A percentile compares a stretch with the other conserved stretches of the same genome.
Conservation (phyloP, 2,888 invertebrate species). For the Danaus chrysippus region DNA sequence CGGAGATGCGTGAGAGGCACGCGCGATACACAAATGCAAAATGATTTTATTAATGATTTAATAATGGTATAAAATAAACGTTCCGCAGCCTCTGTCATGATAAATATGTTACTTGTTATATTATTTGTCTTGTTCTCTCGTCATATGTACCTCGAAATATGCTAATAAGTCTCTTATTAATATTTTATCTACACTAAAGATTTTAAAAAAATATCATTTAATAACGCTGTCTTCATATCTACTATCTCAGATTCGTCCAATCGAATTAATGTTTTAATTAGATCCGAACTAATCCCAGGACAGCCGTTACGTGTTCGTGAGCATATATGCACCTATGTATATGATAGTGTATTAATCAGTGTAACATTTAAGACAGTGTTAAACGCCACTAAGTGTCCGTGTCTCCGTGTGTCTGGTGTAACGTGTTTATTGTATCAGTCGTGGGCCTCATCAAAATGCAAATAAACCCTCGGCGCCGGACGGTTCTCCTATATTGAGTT, state of each 20-base stretch:
- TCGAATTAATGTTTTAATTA: too few species aligned
- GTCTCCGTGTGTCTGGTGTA: conserved; percentile 35
- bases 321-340: too few species aligned
- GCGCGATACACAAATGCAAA: conserved; percentile 49
- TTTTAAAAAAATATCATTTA: too few species aligned
- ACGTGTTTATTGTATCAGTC: conserved; percentile 77
- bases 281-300: too few species aligned
- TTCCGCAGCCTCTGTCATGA: not conserved
- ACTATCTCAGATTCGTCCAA: too few species aligned
- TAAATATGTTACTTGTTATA: too few species aligned
- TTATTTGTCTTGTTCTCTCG: too few species aligned
- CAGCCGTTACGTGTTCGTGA: too few species aligned
- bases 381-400: conserved; percentile 48
- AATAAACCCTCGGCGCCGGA: conserved; percentile 66
- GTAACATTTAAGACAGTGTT: conserved; percentile 52
- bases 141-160: too few species aligned
- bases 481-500: conserved; percentile 72
- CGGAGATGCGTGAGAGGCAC: conserved; percentile 65
- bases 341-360: conserved; percentile 22
- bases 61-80: conserved; percentile 49
- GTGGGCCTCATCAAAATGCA: conserved; percentile 78
- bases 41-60: conserved; percentile 34
- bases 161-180: too few species aligned
- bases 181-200: too few species aligned
- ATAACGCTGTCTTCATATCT: too few species aligned